A percentile compares a stretch with the other conserved stretches of the same genome.
Conservation (phyloP, 2,888 invertebrate genomes). For the Xylocampa areola region DNA sequence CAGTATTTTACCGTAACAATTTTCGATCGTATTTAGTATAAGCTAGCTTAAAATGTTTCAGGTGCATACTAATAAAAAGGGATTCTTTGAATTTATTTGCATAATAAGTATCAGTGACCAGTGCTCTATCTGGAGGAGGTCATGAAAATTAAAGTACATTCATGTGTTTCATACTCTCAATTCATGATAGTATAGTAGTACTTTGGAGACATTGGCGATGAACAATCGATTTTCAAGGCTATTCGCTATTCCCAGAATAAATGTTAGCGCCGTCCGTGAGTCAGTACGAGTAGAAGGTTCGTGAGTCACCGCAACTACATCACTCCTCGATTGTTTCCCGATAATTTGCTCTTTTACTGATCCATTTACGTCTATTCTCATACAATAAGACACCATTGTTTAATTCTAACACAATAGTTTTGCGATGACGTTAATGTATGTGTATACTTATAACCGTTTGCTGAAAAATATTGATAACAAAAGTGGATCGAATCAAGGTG, state of each 20-base stretch:
- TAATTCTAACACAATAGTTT: slow-evolving; percentile 35
- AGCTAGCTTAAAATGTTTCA: slow-evolving; percentile 16
- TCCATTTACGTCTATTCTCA: slow-evolving; percentile 65
- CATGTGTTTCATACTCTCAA: slow-evolving; percentile 10
- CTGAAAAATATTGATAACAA: slow-evolving; percentile 2
- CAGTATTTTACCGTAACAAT: slow-evolving; percentile 25
- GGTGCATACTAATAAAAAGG: slow-evolving; percentile 14
- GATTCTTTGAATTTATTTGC: slow-evolving; percentile 28
- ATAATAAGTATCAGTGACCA: slow-evolving; percentile 17
- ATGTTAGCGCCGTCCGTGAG: slow-evolving; percentile 80
- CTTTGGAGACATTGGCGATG: slow-evolving; percentile 44
- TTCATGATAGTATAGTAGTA: slow-evolving; percentile 14
- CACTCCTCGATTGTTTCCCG: slow-evolving; percentile 78
- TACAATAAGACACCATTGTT: slow-evolving; percentile 59
- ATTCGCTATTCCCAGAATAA: slow-evolving; percentile 84
- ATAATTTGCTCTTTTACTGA: slow-evolving; percentile 77
- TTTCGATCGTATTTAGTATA: slow-evolving; percentile 14
- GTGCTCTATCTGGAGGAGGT: slow-evolving; percentile 3
- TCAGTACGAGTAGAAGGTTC: slow-evolving; percentile 74
- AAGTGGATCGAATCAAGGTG: slow-evolving; percentile 6
- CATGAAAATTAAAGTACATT: slow-evolving; percentile 20
- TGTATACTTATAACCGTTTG: slow-evolving; percentile 6
- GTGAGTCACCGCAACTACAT: slow-evolving; percentile 77
- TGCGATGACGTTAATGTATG: slow-evolving; percentile 13
- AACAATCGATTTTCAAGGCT: slow-evolving; percentile 79